Evolutionary conservation across 2,888 invertebrate species (phyloP), one percentile per base, ranked within the genome.

Genomic region (Drosophila mimetica): DNA sequence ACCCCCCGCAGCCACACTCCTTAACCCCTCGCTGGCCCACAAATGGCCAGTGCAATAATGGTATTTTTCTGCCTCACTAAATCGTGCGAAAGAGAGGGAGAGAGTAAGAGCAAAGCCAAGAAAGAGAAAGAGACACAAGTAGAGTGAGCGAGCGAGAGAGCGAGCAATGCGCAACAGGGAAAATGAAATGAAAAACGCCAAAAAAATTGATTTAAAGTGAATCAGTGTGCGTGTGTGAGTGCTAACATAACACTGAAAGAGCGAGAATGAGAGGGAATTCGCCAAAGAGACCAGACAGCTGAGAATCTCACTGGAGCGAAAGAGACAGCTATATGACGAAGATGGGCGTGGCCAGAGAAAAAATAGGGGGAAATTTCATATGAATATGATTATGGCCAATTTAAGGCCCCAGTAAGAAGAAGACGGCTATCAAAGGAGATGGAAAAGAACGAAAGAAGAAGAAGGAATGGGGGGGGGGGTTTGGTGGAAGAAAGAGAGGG

Each of bases 161-260:
- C 25, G 70, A 72, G 72, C 47, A 54, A 71, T 63, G 89, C 83
- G 86, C 88, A 84, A 84, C 82, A 84, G 74, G 73, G 84, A 77
- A 88, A 86, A 88, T 86, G 81, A 78, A 88, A 84, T 86, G 88
- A 82, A 82, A 82, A 82, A 87, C 86, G 76, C 59, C 72, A 88
- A 88, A 84, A 88, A 84, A 84, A 84, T 84, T 84, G 86, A 84
- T 84, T 84, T 84, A 84, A 84, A 84, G 84, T 84, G 84, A 84
- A 82, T 83, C 86, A 52, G 44, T 52, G 30, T 63, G 58, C 16
- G 50, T 53, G 36, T 63, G 47, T 16, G 22, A 34, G 39, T 46
- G 14, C 22, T 34, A 14, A 14, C 16, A 18, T 14, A 20, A 9
- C 4, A 16, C 13, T 16, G 1, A 6, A 18, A 30, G 16, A 22